These are phyloP conservation scores for Turritopsis rubra DNA, from an alignment of 30 jellyfish, hydroid and myxozoan species.

Conservation along the genomic window DNA sequence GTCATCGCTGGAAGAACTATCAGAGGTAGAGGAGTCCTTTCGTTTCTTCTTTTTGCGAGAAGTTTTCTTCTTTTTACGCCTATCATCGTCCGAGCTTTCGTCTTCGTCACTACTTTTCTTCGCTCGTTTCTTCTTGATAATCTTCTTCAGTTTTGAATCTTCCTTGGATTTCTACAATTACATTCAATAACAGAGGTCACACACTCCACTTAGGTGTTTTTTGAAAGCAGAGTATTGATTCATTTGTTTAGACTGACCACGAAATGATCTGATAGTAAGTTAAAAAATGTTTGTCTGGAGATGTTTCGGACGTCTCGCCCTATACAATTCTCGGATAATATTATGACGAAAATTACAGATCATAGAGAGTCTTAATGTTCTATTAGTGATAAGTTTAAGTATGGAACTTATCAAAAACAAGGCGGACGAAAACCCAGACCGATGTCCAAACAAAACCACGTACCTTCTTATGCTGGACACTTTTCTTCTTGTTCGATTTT, in stretches of 20 bases:
- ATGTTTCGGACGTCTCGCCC: too few relatives aligned
- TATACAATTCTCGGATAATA: too few relatives aligned
- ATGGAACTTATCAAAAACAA: too few relatives aligned
- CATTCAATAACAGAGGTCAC: background rate
- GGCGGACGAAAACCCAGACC: too few relatives aligned
- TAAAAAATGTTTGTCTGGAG: too few relatives aligned
- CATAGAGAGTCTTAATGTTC: too few relatives aligned
- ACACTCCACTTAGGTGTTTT: background rate
- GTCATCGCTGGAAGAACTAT: conserved; percentile 43
- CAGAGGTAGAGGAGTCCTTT: conserved; percentile 38
- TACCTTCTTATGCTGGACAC: background rate
- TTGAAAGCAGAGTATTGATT: background rate
- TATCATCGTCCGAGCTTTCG: conserved; percentile 19
- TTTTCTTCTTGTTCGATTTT: background rate
- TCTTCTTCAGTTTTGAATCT: background rate
- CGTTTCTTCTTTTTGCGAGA: conserved; percentile 19
- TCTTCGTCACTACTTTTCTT: background rate
- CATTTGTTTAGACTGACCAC: background rate
- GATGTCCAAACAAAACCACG: too few relatives aligned
- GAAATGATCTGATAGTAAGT: too few relatives aligned
- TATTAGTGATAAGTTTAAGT: too few relatives aligned
- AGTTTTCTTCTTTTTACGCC: background rate
- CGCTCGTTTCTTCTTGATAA: background rate
- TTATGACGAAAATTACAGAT: too few relatives aligned
- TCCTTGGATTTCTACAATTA: background rate